Base-by-base conservation (phyloP, 2,888 invertebrate species). In the Subacronicta megacephala region DNA sequence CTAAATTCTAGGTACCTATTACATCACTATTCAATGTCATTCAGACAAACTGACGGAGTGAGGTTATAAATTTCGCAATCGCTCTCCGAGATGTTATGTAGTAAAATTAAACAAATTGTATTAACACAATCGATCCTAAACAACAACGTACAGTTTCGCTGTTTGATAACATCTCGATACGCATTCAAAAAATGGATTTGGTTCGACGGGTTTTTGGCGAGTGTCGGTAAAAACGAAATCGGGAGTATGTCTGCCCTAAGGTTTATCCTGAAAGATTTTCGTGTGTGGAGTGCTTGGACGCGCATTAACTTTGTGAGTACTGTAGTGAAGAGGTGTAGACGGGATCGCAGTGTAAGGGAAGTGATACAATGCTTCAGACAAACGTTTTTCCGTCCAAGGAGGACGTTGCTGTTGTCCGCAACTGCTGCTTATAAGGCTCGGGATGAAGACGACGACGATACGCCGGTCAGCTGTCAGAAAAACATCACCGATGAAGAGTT, bases 31-130 rank as follows among this genome's bases (percentile, higher is more conserved):
- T 45, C 41, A 40, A 31, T 41, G 36, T 49, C 55, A 49, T 43
- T 53, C 31, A 53, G 26, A 10, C 38, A 26, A 50, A 23, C 20
- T n/a, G 26, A 35, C 12, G 78, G 80, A 41, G 18, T 10, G 72
- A 89, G 89, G 89, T 90, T 90, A 89, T 79, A 80, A 58, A 83
- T 89, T 87, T 89, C 82, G 84, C 81, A 88, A 88, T 83, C 76
- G 55, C 69, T 78, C 74, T 74, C 77, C 77, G 84, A 83, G 71
- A 90, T 89, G 88, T 83, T 88, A 88, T 82, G 83, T 79, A 85
- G 83, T 74, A 85, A 80, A 84, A 77, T 84, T 67, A 85, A 77
- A 73, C 80, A 84, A 80, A 82, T 87, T 82, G 54, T 82, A 74
- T 63, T 78, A 37, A 70, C 75, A 13, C 84, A 78, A 73, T 68